Base-by-base conservation (phyloP, 37 sponge, comb jelly and placozoan species). In the Diacarnus erythraeanus region DNA sequence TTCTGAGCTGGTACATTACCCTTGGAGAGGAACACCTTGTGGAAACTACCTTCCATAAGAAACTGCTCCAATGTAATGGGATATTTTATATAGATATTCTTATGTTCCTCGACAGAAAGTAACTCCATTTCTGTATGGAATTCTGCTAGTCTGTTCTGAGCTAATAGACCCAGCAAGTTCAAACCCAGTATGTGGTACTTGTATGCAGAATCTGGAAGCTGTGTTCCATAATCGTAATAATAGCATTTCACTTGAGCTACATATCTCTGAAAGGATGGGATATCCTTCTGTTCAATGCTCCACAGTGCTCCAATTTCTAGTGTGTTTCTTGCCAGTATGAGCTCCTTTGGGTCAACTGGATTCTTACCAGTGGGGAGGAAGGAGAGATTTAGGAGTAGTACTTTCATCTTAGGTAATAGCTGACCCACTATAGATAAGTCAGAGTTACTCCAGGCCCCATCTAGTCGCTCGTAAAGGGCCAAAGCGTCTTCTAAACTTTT, bases 31-130 rank as follows among this genome's bases (percentile, higher is more conserved):
- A 92, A 94, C 36, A 98, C 90, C 82, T 96, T 96, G 69, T 98
- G 89, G 82, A 94, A 98, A 74, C 94, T 96, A 12, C 99, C 99
- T 79, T 98, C 99, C 99, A 96, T 96, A 22, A 98, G 86, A 57
- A 88, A 82, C 81, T 97, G 98, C 76, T 98, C 99, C 59, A 98
- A 72, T 10, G 80, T 66, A 17, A 94, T 90, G 1, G 99, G 96
- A 61, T 98, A 84, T 36, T 82, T 91, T 43, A 98, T 88, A 80
- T 98, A 98, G 1, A 98, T 64, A 71, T 92, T 94, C 17, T 68
- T 83, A 17, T 82, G 81, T 56, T 95, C 77, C 26, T 93, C 90
- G 0, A 83, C 76, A 0, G 95, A 91, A 0, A 98, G 84, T 20
- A 88, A 64, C 74, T 94, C 94, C n/a, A 94, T 43, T 57, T 98